Base-by-base conservation (phyloP, 2,113 vertebrate species). In the Oryctolagus cuniculus region DNA sequence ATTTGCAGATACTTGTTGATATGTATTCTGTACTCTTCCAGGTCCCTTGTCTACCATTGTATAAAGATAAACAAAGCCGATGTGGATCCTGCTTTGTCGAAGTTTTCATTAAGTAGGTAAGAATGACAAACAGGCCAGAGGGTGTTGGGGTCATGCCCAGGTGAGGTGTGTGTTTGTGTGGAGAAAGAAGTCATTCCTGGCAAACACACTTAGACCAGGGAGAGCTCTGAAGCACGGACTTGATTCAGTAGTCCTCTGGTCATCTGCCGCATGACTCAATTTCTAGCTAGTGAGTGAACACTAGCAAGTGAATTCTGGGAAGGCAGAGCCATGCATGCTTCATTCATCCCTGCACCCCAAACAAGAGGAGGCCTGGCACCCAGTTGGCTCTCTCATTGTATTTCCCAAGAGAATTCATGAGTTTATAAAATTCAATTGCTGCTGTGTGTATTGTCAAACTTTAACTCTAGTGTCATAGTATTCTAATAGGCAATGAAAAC, bases 181-280 rank as follows among this genome's bases (percentile, higher is more conserved):
- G n/a, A 24, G 25, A 10, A 61, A n/a, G 70, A 91, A 49, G 10
- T 51, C 25, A 10, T 53, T 29, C 15, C 31, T 13, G 36, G 25
- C 17, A 22, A 61, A 49, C 15, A 9, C 66, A 19, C 21, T 38
- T 2, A 3, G 19, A 12, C 0, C 0, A 1, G 10, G 36, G 63
- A 63, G 29, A 49, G 13, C 9, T 80, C 75, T 58, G 27, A n/a
- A 10, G 64, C 22, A 69, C 1, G 9, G 27, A 38, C 64, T 31
- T 31, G 8, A 3, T 44, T 67, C 55, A 22, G 63, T 3, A 29
- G 22, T 9, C 66, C 51, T 67, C 22, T 36, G 38, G 64, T 17
- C 11, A 22, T 63, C 2, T 84, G 64, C 36, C 16, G 0, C 4
- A 2, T 27, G 22, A 27, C 38, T 64, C 1, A 0, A 15, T 38